phyloP scores from a whole-genome alignment of 2,888 invertebrate genomes.

The Ptilodon capucinus region DNA sequence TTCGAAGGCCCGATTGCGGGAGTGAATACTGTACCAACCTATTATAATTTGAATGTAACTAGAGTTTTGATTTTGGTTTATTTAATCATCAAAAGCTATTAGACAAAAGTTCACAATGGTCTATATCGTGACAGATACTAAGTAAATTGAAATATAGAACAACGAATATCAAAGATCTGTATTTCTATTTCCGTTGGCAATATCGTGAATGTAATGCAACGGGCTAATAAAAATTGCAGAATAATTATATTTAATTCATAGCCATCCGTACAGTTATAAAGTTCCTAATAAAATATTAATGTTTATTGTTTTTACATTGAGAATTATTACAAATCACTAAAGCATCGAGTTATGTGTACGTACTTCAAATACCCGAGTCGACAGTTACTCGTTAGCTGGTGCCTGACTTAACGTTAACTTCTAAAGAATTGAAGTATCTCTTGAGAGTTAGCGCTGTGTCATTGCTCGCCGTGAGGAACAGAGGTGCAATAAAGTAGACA shows the following conservation, averaged over 20 bases:
- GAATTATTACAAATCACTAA: slow-evolving; percentile 52
- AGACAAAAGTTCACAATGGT: no score
- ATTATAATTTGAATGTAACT: no score
- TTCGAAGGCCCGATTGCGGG: neutral
- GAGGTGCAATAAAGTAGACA: slow-evolving; percentile 28
- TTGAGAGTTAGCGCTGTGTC: slow-evolving; percentile 76
- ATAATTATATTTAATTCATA: no score
- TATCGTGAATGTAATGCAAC: no score
- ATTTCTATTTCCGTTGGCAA: no score
- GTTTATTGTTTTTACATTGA: slow-evolving; percentile 42
- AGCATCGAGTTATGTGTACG: slow-evolving; percentile 53
- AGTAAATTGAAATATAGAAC: no score
- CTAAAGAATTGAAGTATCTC: slow-evolving; percentile 77
- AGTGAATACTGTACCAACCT: no score
- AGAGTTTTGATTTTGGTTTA: no score
- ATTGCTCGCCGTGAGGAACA: slow-evolving; percentile 63
- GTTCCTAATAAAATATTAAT: slow-evolving; percentile 16
- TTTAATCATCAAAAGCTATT: no score
- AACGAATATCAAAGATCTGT: no score
- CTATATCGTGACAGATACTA: no score
- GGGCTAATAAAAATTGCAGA: no score
- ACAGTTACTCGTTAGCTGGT: slow-evolving; percentile 74
- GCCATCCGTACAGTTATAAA: slow-evolving; percentile 3
- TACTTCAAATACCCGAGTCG: slow-evolving; percentile 66
- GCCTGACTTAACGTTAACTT: slow-evolving; percentile 61